phyloP scores from a whole-genome alignment of 2,797 vertebrate species.

The Galagoides demidoff region DNA sequence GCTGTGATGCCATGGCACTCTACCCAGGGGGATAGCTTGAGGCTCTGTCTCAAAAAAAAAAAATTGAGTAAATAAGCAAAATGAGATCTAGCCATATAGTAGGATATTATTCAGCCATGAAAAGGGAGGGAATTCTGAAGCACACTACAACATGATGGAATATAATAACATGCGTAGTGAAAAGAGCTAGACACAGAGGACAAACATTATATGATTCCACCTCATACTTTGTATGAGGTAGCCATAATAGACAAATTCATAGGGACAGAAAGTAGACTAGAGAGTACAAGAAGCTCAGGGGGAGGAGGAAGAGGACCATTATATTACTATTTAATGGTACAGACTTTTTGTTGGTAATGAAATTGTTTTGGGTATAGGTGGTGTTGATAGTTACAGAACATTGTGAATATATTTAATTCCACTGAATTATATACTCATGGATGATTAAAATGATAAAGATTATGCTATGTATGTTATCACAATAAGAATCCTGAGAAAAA shows the following conservation, averaged over 20 bases:
- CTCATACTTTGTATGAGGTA: background rate
- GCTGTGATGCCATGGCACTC: too few species aligned
- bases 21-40: too few species aligned
- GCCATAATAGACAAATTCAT: background rate
- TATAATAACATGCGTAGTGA: background rate
- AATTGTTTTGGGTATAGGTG: background rate
- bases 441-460: background rate
- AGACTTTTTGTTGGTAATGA: slow-evolving; percentile 2
- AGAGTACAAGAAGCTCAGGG: background rate
- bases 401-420: slow-evolving; percentile 22
- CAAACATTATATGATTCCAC: background rate
- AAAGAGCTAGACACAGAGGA: background rate
- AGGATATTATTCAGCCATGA: background rate
- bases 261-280: background rate
- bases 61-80: background rate
- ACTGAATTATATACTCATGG: background rate
- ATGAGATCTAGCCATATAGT: background rate
- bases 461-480: background rate
- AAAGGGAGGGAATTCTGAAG: background rate
- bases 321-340: background rate
- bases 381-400: background rate
- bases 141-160: background rate
- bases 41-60: too few species aligned
- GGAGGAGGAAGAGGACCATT: background rate
- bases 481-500: background rate